Percentiles rank a stretch among this genome's conserved stretches.
Conservation (phyloP, 2,797 vertebrate species). For the Paedocypris micromegethes region DNA sequence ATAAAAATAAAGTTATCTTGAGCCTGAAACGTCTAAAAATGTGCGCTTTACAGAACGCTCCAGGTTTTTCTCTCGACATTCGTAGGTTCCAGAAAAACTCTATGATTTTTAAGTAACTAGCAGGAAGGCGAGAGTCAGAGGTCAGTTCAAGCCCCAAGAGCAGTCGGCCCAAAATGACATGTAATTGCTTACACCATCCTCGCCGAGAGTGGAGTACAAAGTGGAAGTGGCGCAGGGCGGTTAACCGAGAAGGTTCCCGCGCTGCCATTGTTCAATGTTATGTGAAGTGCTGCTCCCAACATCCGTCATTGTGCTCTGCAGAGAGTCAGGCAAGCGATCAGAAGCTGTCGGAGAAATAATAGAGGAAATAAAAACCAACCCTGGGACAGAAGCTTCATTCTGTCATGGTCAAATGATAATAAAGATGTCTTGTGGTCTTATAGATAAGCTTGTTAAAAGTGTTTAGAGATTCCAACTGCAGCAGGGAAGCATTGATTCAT, state of each 20-base stretch:
- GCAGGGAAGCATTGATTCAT: constrained; percentile 55
- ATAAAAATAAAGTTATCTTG: neutral
- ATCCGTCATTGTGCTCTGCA: constrained; percentile 59
- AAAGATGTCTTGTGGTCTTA: constrained; percentile 60
- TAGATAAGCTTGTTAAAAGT: constrained; percentile 57
- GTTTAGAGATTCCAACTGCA: constrained; percentile 51
- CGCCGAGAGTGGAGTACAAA: constrained; percentile 43
- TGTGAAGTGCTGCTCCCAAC: constrained; percentile 57
- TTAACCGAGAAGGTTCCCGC: constrained; percentile 11
- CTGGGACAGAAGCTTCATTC: constrained; percentile 60
- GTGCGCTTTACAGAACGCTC: neutral
- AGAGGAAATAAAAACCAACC: constrained; percentile 43
- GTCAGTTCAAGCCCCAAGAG: constrained; percentile 16
- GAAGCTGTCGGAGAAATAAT: constrained; percentile 42
- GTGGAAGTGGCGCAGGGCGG: constrained; percentile 25
- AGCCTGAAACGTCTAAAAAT: neutral
- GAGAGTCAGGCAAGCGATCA: constrained; percentile 56
- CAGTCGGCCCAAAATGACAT: constrained; percentile 49
- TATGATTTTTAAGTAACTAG: constrained; percentile 41
- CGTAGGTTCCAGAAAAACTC: constrained; percentile 39
- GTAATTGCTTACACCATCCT: constrained; percentile 45
- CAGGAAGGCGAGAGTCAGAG: constrained; percentile 39
- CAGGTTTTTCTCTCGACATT: neutral
- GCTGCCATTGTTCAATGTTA: constrained; percentile 52
- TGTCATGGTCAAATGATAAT: constrained; percentile 62